phyloP scores from a whole-genome alignment of 2,797 vertebrate species.

The Rhynchonycteris naso region DNA sequence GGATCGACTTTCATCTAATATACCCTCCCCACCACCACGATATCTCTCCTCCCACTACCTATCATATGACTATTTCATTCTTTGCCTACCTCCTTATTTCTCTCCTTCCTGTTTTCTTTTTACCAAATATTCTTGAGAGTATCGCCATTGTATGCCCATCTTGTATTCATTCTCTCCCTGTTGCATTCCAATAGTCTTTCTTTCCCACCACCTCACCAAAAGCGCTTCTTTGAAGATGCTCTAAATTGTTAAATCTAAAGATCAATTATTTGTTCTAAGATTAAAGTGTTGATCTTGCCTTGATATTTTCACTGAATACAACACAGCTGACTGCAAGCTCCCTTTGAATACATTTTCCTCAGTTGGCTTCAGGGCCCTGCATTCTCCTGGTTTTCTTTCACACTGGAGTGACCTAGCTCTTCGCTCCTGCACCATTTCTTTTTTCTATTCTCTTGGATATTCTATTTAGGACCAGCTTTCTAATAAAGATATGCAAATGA shows the following conservation, averaged over 20 bases:
- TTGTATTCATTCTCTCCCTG: background rate
- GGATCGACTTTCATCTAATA: background rate
- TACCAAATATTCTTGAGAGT: background rate
- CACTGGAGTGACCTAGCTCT: background rate
- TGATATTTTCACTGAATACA: background rate
- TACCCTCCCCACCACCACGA: accelerated
- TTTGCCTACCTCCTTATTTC: background rate
- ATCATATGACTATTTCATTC: background rate
- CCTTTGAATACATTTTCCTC: background rate
- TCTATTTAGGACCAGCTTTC: background rate
- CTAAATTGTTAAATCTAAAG: background rate
- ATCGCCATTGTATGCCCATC: background rate
- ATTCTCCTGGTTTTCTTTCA: background rate
- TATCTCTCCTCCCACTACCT: background rate
- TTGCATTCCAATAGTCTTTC: background rate
- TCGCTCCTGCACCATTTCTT: background rate
- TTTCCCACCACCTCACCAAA: background rate
- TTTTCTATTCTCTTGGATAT: background rate
- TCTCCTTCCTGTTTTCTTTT: background rate
- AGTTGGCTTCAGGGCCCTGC: background rate
- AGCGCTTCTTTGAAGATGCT: background rate
- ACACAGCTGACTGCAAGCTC: background rate
- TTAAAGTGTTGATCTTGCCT: background rate
- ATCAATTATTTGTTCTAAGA: background rate
- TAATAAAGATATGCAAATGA: background rate